Conservation (phyloP, 2,888 invertebrate species). For the Danaus chrysippus region DNA sequence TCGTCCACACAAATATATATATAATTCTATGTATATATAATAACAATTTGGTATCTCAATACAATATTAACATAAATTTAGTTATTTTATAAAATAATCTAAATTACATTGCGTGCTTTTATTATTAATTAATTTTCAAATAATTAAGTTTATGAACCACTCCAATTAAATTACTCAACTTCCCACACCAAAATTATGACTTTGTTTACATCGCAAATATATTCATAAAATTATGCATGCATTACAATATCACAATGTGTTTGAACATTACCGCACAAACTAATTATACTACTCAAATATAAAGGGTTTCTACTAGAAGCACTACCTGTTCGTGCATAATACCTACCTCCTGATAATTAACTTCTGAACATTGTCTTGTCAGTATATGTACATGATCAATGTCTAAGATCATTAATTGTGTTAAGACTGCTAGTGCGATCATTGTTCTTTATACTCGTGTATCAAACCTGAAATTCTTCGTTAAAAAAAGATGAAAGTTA, state of each 20-base stretch:
- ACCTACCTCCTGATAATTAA: neutral
- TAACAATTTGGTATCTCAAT: too few relatives aligned
- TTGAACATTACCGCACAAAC: conserved; percentile 33
- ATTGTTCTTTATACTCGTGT: too few relatives aligned
- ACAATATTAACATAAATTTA: neutral
- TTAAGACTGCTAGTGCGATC: too few relatives aligned
- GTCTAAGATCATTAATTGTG: too few relatives aligned
- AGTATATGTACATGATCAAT: too few relatives aligned
- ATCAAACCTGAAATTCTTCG: too few relatives aligned
- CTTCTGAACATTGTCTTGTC: neutral
- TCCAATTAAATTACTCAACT: neutral
- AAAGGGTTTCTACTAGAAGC: conserved; percentile 24
- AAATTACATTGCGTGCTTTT: conserved; percentile 32
- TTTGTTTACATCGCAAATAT: conserved; percentile 5
- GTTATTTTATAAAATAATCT: too few relatives aligned
- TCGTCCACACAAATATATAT: too few relatives aligned
- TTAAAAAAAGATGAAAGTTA: too few relatives aligned
- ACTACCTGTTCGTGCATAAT: neutral
- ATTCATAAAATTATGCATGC: conserved; percentile 9
- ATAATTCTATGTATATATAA: too few relatives aligned
- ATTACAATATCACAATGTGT: conserved; percentile 6
- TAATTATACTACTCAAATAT: conserved; percentile 60
- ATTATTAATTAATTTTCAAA: neutral
- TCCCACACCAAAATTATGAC: neutral
- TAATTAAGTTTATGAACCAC: conserved; percentile 1